A percentile compares a stretch with the other conserved stretches of the same genome.
Conservation (phyloP, 1,140 invertebrate species). For the Diploscapter pachys region DNA sequence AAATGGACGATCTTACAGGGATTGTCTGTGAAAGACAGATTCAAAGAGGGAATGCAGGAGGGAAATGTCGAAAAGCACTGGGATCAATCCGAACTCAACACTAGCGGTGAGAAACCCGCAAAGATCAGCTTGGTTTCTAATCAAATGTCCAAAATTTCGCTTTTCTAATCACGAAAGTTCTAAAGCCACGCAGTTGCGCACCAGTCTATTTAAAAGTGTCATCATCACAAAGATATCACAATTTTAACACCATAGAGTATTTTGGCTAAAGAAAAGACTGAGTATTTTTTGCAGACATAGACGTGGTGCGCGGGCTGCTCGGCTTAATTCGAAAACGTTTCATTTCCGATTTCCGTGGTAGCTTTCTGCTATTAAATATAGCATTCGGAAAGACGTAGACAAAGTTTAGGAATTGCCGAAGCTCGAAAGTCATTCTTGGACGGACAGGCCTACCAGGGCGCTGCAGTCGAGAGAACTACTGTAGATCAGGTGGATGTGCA, state of each 20-base stretch:
- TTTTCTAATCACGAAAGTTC: not conserved
- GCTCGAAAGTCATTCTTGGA: slow-evolving; percentile 52
- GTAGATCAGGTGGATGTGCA: slow-evolving; percentile 50
- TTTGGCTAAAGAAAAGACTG: too few species aligned
- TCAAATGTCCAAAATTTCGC: not conserved
- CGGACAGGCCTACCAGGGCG: slow-evolving; percentile 42
- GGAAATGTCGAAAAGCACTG: slow-evolving; percentile 35
- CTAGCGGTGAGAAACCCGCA: slow-evolving; percentile 8
- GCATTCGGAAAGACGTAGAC: too few species aligned
- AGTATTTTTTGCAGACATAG: slow-evolving; percentile 3
- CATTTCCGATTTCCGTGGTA: not conserved
- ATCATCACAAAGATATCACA: too few species aligned
- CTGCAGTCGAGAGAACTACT: slow-evolving; percentile 46
- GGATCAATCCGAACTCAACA: slow-evolving; percentile 35
- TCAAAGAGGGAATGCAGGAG: slow-evolving; percentile 32
- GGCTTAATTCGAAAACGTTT: slow-evolving; percentile 15
- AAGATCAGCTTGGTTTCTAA: slow-evolving; percentile 9
- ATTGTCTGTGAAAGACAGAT: slow-evolving; percentile 38
- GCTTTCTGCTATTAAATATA: too few species aligned
- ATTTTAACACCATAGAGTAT: too few species aligned
- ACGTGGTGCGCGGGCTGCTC: slow-evolving; percentile 21
- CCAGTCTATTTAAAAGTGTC: too few species aligned
- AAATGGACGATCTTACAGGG: slow-evolving; percentile 15
- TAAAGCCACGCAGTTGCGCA: not conserved
- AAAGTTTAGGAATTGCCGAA: slow-evolving; percentile 45